phyloP scores from a whole-genome alignment of 2,797 vertebrate genomes.

The Cheracebus regulus region DNA sequence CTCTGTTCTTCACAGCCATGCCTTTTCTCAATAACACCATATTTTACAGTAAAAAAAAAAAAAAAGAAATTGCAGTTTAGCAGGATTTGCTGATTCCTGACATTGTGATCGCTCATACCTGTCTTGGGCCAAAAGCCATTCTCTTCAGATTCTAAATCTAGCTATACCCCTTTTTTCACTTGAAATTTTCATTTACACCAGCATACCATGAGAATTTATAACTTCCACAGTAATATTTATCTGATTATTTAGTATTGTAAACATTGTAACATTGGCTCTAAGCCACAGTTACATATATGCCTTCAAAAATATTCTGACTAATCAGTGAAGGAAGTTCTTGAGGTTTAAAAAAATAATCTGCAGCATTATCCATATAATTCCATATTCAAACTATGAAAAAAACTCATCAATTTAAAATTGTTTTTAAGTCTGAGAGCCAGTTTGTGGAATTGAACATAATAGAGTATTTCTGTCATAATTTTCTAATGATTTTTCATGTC shows the following conservation, averaged over 20 bases:
- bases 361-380: not conserved
- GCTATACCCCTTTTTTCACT: not conserved
- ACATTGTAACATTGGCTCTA: not conserved
- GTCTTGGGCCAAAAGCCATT: not conserved
- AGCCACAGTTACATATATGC: not conserved
- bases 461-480: not conserved
- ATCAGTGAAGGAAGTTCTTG: not conserved
- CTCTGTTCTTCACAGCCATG: not conserved
- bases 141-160: not conserved
- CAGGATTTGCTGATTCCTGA: not conserved
- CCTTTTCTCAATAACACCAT: not conserved
- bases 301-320: not conserved
- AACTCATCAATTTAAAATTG: not conserved
- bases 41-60: not conserved
- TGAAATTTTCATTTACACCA: not conserved
- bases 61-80: not conserved
- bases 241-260: not conserved
- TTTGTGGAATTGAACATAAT: not conserved
- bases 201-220: not conserved
- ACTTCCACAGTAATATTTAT: not conserved
- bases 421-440: not conserved
- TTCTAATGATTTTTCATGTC: not conserved
- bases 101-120: accelerated
- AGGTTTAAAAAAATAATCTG: not conserved
- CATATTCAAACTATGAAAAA: not conserved